phyloP scores from a whole-genome alignment of 2,113 vertebrate genomes.

The Stegastes partitus region DNA sequence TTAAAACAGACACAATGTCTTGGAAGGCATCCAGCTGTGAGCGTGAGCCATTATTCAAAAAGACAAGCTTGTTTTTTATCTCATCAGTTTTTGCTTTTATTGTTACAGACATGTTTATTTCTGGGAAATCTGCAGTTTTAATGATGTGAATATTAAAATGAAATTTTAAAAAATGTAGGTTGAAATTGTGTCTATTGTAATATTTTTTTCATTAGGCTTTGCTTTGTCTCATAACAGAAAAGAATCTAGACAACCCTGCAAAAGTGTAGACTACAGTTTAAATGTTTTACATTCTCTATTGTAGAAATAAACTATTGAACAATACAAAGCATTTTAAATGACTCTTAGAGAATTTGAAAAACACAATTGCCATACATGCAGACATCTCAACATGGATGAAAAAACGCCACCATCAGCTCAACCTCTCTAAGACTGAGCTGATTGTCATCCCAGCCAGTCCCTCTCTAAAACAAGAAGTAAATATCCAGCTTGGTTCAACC shows the following conservation, averaged over 20 bases:
- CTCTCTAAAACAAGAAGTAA: too few relatives aligned
- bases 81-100: not conserved
- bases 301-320: not conserved
- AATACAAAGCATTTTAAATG: not conserved
- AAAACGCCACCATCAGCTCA: too few relatives aligned
- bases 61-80: not conserved
- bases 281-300: not conserved
- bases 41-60: not conserved
- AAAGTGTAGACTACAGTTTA: too few relatives aligned
- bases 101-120: not conserved
- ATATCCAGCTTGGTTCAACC: too few relatives aligned
- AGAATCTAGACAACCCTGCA: not conserved
- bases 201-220: not conserved
- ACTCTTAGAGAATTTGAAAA: not conserved
- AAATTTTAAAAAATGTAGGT: not conserved
- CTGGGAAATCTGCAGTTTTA: not conserved
- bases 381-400: too few relatives aligned
- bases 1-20: not conserved
- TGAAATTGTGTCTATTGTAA: constrained; percentile 1
- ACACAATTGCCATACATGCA: not conserved
- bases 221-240: too few relatives aligned
- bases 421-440: too few relatives aligned
- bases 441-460: too few relatives aligned
- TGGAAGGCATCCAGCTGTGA: not conserved
- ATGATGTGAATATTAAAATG: not conserved